A percentile compares a stretch with the other conserved stretches of the same genome.
phyloP scores from a whole-genome alignment of 2,113 vertebrate genomes.

The Xenopus borealis region DNA sequence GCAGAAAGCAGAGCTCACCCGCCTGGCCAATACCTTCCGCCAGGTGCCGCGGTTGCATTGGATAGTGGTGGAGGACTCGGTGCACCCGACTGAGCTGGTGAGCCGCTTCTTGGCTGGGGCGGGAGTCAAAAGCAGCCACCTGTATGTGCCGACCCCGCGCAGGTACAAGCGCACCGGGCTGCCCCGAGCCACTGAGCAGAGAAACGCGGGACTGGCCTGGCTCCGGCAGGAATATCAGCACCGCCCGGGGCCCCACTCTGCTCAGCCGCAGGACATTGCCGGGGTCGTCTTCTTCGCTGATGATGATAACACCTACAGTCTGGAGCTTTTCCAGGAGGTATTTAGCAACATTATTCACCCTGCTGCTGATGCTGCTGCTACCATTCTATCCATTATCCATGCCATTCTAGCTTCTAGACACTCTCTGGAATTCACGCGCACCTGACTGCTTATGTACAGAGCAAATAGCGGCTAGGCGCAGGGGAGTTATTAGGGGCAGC shows the following conservation, averaged over 20 bases:
- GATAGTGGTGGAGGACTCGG: conserved; percentile 91
- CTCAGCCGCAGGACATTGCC: conserved; percentile 62
- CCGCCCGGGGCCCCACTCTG: too few relatives aligned
- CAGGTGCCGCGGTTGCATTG: conserved; percentile 91
- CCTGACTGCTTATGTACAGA: too few relatives aligned
- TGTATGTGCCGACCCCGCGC: conserved; percentile 88
- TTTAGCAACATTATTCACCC: too few relatives aligned
- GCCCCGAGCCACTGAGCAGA: conserved; percentile 93
- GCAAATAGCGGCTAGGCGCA: too few relatives aligned
- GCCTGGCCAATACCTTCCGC: conserved; percentile 88
- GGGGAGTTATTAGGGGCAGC: too few relatives aligned
- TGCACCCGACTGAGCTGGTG: conserved; percentile 82
- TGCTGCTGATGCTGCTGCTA: too few relatives aligned
- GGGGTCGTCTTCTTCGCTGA: conserved; percentile 96
- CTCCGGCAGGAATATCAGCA: conserved; percentile 74
- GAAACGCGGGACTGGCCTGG: conserved; percentile 88
- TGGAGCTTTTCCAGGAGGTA: conserved; percentile 92
- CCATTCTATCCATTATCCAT: too few relatives aligned
- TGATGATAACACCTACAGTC: conserved; percentile 97
- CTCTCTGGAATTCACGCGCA: too few relatives aligned
- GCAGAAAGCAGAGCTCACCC: conserved; percentile 95
- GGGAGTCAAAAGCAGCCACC: conserved; percentile 83
- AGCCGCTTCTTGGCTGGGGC: conserved; percentile 78
- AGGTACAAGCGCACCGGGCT: conserved; percentile 88
- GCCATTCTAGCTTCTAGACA: too few relatives aligned